Percentiles rank a stretch among this genome's conserved stretches.
Conservation (phyloP, 37 sponge, comb jelly and placozoan species). For the Geodia barretti region DNA sequence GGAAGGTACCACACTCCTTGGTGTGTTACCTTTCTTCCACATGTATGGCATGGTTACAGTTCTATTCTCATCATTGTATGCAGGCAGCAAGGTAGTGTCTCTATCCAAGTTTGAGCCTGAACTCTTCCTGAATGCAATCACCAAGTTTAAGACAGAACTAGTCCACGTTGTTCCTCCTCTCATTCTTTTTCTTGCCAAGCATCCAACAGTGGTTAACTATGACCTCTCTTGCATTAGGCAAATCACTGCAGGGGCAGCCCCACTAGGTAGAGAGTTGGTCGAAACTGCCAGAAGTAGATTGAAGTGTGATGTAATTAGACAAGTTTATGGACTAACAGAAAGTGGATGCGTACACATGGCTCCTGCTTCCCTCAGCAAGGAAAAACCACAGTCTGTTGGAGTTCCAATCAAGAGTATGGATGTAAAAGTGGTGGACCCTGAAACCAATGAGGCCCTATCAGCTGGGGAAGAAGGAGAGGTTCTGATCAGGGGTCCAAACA, state of each 20-base stretch:
- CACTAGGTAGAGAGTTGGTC: conserved; percentile 74
- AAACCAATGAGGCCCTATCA: conserved; percentile 45
- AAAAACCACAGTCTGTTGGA: conserved; percentile 67
- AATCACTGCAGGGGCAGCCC: conserved; percentile 83
- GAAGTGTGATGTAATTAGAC: conserved; percentile 38
- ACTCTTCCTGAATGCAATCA: conserved; percentile 58
- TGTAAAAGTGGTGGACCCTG: conserved; percentile 58
- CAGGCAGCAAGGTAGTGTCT: conserved; percentile 55
- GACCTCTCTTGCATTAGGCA: conserved; percentile 59
- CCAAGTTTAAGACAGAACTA: conserved; percentile 36
- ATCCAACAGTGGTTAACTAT: conserved; percentile 79
- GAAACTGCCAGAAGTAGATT: conserved; percentile 40
- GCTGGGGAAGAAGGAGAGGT: conserved; percentile 72
- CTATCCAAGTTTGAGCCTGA: conserved; percentile 81
- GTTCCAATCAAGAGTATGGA: conserved; percentile 42
- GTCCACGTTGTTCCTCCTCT: conserved; percentile 82
- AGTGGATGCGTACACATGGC: conserved; percentile 65
- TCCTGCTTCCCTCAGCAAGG: conserved; percentile 5
- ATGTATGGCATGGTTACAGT: conserved; percentile 75
- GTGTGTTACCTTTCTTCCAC: conserved; percentile 83
- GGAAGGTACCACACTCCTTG: conserved; percentile 4
- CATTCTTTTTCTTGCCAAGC: conserved; percentile 82
- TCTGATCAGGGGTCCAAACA: conserved; percentile 73
- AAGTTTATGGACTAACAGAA: conserved; percentile 90
- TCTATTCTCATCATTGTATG: conserved; percentile 34